A percentile compares a stretch with the other conserved stretches of the same genome.
phyloP scores from a whole-genome alignment of 2,888 invertebrate species.

The Lasioglossum malachurum region DNA sequence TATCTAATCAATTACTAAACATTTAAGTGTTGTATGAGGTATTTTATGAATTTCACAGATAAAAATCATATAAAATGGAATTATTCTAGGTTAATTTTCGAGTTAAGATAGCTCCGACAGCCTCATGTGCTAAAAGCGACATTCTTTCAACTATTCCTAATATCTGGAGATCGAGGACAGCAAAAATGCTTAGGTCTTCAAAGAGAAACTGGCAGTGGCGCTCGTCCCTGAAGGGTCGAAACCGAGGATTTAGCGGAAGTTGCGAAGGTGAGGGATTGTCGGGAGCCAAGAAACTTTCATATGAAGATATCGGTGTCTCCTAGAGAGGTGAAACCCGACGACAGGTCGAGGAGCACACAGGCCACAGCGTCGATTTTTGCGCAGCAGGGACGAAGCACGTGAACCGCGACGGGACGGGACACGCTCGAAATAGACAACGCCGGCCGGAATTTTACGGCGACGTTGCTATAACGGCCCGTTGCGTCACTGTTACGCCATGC shows the following conservation, averaged over 20 bases:
- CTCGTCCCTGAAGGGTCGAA: neutral
- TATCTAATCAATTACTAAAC: no score
- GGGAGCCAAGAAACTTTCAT: neutral
- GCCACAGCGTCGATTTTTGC: conserved; percentile 52
- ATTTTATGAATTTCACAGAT: no score
- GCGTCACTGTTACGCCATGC: conserved; percentile 74
- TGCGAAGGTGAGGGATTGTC: neutral
- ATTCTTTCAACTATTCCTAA: neutral
- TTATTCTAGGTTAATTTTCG: no score
- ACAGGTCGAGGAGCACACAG: conserved; percentile 16
- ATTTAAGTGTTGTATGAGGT: no score
- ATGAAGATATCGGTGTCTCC: neutral
- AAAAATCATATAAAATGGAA: no score
- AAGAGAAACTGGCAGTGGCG: neutral
- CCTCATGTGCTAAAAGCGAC: neutral
- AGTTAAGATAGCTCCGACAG: neutral
- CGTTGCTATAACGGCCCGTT: conserved; percentile 65
- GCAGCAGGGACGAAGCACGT: conserved; percentile 31
- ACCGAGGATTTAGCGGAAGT: neutral
- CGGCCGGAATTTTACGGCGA: conserved; percentile 73
- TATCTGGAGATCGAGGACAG: neutral
- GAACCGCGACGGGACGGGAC: conserved; percentile 32
- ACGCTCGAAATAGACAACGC: conserved; percentile 79
- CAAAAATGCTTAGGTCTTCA: neutral
- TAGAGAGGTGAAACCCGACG: neutral